Conservation (phyloP, 1,140 invertebrate genomes). For the Popillia japonica region DNA sequence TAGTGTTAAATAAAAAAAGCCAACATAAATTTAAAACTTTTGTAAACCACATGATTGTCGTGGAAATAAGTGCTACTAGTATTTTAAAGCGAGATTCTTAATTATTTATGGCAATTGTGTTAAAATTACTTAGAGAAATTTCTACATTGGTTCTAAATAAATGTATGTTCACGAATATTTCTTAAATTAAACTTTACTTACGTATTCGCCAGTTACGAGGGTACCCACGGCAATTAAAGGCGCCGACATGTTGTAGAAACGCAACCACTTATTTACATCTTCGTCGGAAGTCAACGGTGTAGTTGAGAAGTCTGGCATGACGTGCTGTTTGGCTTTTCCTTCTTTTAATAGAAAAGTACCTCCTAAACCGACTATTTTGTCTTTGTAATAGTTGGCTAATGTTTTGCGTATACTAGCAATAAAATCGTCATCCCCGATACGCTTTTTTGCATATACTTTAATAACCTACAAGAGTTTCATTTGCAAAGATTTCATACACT, state of each 20-base stretch:
- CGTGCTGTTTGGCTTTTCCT: conserved; percentile 87
- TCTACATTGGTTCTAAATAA: no score
- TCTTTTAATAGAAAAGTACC: conserved; percentile 85
- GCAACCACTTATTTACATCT: conserved; percentile 88
- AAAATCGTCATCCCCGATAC: conserved; percentile 83
- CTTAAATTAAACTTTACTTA: conserved; percentile 60
- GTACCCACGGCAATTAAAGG: conserved; percentile 89
- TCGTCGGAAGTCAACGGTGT: conserved; percentile 75
- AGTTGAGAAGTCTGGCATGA: conserved; percentile 92
- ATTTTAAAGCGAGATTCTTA: no score
- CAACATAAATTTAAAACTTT: no score
- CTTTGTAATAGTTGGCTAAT: conserved; percentile 71
- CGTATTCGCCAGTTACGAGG: conserved; percentile 85
- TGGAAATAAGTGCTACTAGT: no score
- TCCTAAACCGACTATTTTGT: conserved; percentile 73
- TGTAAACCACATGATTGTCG: no score
- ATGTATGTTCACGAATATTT: background rate
- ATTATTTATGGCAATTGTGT: no score
- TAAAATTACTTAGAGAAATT: no score
- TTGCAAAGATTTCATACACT: background rate
- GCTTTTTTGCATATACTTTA: conserved; percentile 80
- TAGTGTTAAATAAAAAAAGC: no score
- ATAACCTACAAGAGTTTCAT: conserved; percentile 69
- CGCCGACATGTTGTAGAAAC: conserved; percentile 88
- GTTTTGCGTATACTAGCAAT: conserved; percentile 82